Conservation (phyloP, 2,797 vertebrate species). For the Anisognathus igniventris region DNA sequence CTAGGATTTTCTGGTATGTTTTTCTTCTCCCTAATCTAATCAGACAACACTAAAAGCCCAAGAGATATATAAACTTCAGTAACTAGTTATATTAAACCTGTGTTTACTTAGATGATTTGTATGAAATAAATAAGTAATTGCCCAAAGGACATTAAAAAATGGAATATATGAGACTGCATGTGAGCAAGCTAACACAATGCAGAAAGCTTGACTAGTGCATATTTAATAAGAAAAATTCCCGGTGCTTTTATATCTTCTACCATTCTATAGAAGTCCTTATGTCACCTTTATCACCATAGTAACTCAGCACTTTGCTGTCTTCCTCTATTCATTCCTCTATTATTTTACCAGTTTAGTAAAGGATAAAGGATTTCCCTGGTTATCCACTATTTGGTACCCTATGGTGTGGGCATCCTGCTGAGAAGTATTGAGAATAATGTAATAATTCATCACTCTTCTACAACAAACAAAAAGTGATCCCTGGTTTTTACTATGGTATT, state of each 20-base stretch:
- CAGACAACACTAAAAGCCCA: slow-evolving; percentile 62
- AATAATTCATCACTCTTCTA: neutral
- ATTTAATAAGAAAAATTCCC: slow-evolving; percentile 52
- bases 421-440: neutral
- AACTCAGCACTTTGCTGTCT: slow-evolving; percentile 13
- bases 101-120: slow-evolving; percentile 69
- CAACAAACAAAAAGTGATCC: neutral
- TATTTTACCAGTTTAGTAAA: neutral
- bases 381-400: neutral
- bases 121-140: slow-evolving; percentile 62
- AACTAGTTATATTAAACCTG: slow-evolving; percentile 59
- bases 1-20: slow-evolving; percentile 49
- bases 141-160: slow-evolving; percentile 62
- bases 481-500: neutral
- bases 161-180: slow-evolving; percentile 46
- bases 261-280: slow-evolving; percentile 63
- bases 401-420: neutral
- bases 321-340: neutral
- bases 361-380: neutral
- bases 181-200: slow-evolving; percentile 39
- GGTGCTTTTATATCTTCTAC: neutral
- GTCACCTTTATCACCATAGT: slow-evolving; percentile 57
- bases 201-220: slow-evolving; percentile 35
- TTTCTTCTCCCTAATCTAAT: slow-evolving; percentile 65
- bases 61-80: slow-evolving; percentile 55